phyloP scores from a whole-genome alignment of 2,797 vertebrate species.

The Urocyon cinereoargenteus region DNA sequence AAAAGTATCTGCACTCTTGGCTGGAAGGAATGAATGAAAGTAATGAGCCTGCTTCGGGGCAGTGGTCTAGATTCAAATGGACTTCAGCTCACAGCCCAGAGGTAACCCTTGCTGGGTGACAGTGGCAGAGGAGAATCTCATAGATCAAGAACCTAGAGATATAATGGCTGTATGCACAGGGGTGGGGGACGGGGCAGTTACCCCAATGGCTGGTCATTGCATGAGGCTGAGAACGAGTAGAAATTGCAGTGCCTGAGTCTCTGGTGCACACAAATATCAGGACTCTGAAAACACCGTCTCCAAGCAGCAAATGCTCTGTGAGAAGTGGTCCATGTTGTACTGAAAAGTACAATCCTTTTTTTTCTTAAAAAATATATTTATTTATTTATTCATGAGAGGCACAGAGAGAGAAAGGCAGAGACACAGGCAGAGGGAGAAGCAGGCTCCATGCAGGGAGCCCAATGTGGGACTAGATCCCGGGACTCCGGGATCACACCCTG shows the following conservation, averaged over 20 bases:
- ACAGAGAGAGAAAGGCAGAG: too few species aligned
- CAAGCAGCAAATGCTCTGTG: background rate
- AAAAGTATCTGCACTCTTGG: background rate
- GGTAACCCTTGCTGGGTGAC: background rate
- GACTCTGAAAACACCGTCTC: background rate
- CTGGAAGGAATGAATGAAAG: background rate
- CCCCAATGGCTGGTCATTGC: background rate
- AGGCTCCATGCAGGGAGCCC: too few species aligned
- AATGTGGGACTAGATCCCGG: too few species aligned
- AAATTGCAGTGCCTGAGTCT: background rate
- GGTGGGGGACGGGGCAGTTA: background rate
- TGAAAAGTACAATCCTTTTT: too few species aligned
- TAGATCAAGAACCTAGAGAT: background rate
- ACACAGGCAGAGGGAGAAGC: too few species aligned
- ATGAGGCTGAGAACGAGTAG: background rate
- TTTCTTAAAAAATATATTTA: too few species aligned
- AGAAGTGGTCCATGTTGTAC: background rate
- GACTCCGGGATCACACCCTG: too few species aligned
- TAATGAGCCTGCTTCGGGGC: background rate
- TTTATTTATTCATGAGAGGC: too few species aligned
- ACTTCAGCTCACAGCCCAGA: background rate
- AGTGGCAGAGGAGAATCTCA: background rate
- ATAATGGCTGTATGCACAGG: background rate
- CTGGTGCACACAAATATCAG: background rate
- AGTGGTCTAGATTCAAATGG: background rate